Base-by-base conservation (phyloP, 2,113 vertebrate species). In the Scytalopus superciliaris region DNA sequence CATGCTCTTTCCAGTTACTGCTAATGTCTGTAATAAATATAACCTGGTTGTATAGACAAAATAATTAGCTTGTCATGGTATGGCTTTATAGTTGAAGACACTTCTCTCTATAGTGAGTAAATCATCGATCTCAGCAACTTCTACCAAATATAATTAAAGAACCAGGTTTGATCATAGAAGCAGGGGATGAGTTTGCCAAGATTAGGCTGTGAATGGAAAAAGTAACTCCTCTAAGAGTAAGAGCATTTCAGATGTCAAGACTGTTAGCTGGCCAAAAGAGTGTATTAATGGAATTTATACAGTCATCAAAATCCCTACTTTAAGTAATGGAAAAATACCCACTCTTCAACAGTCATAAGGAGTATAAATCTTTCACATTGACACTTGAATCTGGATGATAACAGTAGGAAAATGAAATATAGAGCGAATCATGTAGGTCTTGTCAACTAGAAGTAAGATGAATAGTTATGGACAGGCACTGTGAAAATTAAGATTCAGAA, bases 11-110 rank as follows among this genome's bases (percentile, higher is more conserved):
- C 52, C 42, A 69, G 45, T 96, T 59, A 47, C 47, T 56, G 31
- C 40, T 96, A 89, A 88, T 92, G 62, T 31, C 69, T 92, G 55
- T 95, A 90, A 93, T 93, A 96, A 95, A 90, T 96, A 90, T 24
- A 69, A 84, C 2, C 0, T 89, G 39, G 39, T 40, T 75, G 16
- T 79, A 50, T 49, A 70, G 87, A 69, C 35, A 84, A 93, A 96
- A 88, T 96, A 93, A 97, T 95, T 84, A 91, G 39, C 76, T n/a
- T 72, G 44, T 21, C 42, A 57, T 1, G 2, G 12, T 49, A 37
- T 53, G 25, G 33, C 22, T 75, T 92, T 78, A 53, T 47, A 63
- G 22, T 35, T 78, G 39, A 75, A 92, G 53, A 55, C 16, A 68
- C 17, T 92, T 80, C 72, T 80, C 31, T 79, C 50, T 67, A 40